Conservation (phyloP, 1,140 invertebrate species). For the Semibalanus balanoides region DNA sequence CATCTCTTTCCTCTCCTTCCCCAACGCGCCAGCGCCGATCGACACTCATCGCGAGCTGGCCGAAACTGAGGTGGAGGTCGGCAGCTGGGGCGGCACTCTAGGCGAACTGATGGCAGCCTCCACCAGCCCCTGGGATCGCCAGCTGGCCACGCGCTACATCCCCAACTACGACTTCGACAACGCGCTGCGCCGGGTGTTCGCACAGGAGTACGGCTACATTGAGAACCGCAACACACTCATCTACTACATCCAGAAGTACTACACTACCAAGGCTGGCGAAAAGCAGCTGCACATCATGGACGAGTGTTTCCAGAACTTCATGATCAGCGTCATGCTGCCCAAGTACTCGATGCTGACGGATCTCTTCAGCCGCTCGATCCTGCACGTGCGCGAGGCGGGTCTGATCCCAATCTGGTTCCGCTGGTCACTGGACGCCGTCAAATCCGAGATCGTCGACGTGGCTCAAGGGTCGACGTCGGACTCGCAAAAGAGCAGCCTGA, state of each 20-base stretch:
- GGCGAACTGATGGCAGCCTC: slow-evolving; percentile 14
- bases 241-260: slow-evolving; percentile 16
- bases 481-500: too few species aligned
- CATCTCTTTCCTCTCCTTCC: slow-evolving; percentile 16
- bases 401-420: not conserved
- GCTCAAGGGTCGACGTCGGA: not conserved
- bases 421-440: slow-evolving; percentile 4
- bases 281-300: slow-evolving; percentile 19
- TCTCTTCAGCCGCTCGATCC: not conserved
- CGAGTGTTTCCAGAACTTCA: slow-evolving; percentile 17
- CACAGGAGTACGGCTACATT: slow-evolving; percentile 17
- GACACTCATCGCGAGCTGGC: slow-evolving; percentile 15
- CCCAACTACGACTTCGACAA: slow-evolving; percentile 2
- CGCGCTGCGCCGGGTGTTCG: not conserved
- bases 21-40: slow-evolving; percentile 14
- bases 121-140: slow-evolving; percentile 3
- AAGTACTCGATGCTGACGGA: not conserved
- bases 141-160: slow-evolving; percentile 6
- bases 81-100: slow-evolving; percentile 16
- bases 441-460: not conserved
- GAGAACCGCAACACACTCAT: slow-evolving; percentile 20
- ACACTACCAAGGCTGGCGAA: slow-evolving; percentile 16
- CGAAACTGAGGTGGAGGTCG: slow-evolving; percentile 13
- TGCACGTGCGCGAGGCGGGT: not conserved
- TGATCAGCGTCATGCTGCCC: slow-evolving; percentile 3